These are phyloP conservation scores for Porites lutea DNA, from an alignment of 64 coral and sea anemone genomes.

Conservation along the genomic window DNA sequence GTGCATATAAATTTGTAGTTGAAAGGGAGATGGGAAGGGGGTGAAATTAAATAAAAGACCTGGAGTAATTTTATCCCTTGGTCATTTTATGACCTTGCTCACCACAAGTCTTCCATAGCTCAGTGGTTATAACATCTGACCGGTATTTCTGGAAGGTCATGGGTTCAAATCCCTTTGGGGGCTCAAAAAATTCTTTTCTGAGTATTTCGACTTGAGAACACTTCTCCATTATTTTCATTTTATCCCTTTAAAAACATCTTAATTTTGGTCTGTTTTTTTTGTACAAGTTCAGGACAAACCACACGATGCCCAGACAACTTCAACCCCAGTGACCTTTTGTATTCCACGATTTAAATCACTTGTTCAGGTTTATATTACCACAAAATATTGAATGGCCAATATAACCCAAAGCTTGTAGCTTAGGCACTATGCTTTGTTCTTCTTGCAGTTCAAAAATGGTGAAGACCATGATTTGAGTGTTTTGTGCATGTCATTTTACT, in stretches of 20 bases:
- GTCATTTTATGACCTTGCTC: background rate
- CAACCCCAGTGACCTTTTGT: background rate
- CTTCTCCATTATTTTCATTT: slow-evolving; percentile 11
- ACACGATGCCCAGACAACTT: no score
- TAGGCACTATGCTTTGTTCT: slow-evolving; percentile 3
- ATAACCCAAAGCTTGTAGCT: background rate
- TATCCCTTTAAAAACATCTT: background rate
- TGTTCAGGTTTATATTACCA: slow-evolving; percentile 2
- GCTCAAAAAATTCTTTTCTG: slow-evolving; percentile 3
- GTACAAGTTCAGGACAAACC: no score
- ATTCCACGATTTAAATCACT: background rate
- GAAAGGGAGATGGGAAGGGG: no score
- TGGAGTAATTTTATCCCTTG: no score
- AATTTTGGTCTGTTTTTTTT: no score
- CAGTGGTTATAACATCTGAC: background rate
- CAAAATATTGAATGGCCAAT: slow-evolving; percentile 9
- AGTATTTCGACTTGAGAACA: slow-evolving; percentile 7
- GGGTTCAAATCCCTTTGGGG: background rate
- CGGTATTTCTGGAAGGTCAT: slow-evolving; percentile 5
- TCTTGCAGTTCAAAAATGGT: slow-evolving; percentile 11
- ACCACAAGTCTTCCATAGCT: slow-evolving; percentile 5
- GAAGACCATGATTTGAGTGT: slow-evolving; percentile 3
- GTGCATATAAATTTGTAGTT: background rate
- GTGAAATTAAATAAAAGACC: no score
- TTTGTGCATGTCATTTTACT: slow-evolving; percentile 7